Base-by-base conservation (phyloP, 2,113 vertebrate species). In the Lepus europaeus region DNA sequence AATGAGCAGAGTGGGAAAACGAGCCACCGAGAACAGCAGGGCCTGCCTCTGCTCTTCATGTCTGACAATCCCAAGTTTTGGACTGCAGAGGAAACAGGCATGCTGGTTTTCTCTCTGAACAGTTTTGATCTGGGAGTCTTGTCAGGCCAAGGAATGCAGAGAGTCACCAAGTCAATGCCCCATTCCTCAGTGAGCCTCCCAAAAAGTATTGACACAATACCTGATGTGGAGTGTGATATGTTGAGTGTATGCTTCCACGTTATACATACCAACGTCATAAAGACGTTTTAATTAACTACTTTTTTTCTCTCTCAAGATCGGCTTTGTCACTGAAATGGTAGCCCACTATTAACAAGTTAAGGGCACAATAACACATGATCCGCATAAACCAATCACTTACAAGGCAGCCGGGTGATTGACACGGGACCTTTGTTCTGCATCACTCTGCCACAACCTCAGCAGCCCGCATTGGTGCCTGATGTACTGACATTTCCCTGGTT, bases 121-220 rank as follows among this genome's bases (percentile, higher is more conserved):
- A 95, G 95, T 98, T 98, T 97, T 95, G 91, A 98, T 97, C 97
- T 98, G 97, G 96, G 97, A 97, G 79, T 97, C 97, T 96, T 98
- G 97, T 98, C 95, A 97, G 94, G 92, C 82, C 97, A 95, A 19
- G 2, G 73, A 97, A 96, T 97, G 96, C 87, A 93, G 95, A 77
- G 91, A 97, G 98, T 97, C 93, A 95, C 97, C 96, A 93, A 96
- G 96, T 97, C 56, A 91, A 97, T 94, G 97, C 90, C 61, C 59
- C 93, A 97, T 97, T 97, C 95, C 96, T 98, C 89, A 61, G 96
- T 87, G 89, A 97, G 96, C 92, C 95, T 98, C 97, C 93, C 96
- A 96, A 88, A 95, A 92, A 84, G 69, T 97, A 97, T 96, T 96
- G 98, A 97, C 96, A 97, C 82, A 97, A 64, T 97, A 97, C 92